phyloP scores from a whole-genome alignment of 2,113 vertebrate species.

The Alligator mississippiensis region DNA sequence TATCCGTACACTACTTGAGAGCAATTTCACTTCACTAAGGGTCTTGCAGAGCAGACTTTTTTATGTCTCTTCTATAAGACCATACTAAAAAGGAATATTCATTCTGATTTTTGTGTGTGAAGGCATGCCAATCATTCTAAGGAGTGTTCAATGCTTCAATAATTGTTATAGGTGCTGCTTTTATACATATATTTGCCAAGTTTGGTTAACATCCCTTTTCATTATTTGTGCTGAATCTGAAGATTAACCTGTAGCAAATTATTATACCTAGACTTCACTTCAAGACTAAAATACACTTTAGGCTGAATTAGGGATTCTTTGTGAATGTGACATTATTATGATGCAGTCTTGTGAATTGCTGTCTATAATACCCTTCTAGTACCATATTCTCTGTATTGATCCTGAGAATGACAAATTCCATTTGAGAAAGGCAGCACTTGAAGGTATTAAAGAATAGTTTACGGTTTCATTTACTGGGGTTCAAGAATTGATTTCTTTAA shows the following conservation, averaged over 20 bases:
- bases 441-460: conserved; percentile 63
- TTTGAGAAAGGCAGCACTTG: conserved; percentile 40
- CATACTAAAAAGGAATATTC: background rate
- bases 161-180: conserved; percentile 4
- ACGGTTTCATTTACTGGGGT: conserved; percentile 54
- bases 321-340: background rate
- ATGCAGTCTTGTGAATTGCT: background rate
- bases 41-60: background rate
- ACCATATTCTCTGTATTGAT: background rate
- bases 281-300: background rate
- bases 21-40: background rate
- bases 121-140: background rate
- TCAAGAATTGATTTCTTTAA: conserved; percentile 58
- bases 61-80: background rate
- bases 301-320: background rate
- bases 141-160: background rate
- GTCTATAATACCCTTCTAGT: background rate
- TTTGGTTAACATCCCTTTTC: background rate
- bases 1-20: background rate
- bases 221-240: conserved; percentile 21
- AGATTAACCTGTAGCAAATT: background rate
- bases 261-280: background rate
- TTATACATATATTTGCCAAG: background rate
- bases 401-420: conserved; percentile 48
- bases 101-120: background rate